Conservation (phyloP, 1,140 invertebrate species). For the Cephus cinctus region DNA sequence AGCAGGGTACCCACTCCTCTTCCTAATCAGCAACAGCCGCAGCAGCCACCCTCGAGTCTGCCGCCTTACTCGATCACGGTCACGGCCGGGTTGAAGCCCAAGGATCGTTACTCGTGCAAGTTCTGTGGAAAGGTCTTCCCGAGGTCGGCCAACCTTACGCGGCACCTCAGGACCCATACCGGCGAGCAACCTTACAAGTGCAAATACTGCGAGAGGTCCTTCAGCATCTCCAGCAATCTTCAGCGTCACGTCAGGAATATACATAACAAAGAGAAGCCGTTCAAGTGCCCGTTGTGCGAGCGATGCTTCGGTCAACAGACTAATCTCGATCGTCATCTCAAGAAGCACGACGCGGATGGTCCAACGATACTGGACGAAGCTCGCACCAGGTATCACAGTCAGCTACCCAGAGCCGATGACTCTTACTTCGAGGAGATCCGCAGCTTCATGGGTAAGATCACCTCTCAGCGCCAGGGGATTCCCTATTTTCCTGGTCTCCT, state of each 20-base stretch:
- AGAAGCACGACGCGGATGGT: conserved; percentile 95
- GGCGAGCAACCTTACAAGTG: conserved; percentile 98
- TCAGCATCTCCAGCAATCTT: conserved; percentile 97
- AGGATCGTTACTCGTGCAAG: conserved; percentile 95
- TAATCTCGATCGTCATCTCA: conserved; percentile 94
- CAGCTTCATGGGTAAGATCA: conserved; percentile 91
- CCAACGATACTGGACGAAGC: conserved; percentile 70
- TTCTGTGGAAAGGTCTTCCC: conserved; percentile 99
- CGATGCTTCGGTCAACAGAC: conserved; percentile 98
- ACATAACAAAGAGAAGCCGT: conserved; percentile 95
- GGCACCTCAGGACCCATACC: conserved; percentile 96
- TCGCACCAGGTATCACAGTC: conserved; percentile 46
- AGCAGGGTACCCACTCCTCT: conserved; percentile 32
- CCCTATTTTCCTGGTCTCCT: conserved; percentile 49
- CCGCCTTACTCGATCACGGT: conserved; percentile 48
- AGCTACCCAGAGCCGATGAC: conserved; percentile 62
- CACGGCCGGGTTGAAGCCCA: conserved; percentile 62
- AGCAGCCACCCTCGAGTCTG: conserved; percentile 48
- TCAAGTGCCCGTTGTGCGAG: conserved; percentile 82
- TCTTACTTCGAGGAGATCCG: conserved; percentile 93
- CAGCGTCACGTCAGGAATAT: conserved; percentile 99
- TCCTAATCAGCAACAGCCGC: conserved; percentile 34
- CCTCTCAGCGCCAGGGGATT: conserved; percentile 52
- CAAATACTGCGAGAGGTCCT: conserved; percentile 97
- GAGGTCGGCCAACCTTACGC: conserved; percentile 94